Evolutionary conservation across 1,140 invertebrate species (phyloP).

Genomic region (Camponotus pennsylvanicus): DNA sequence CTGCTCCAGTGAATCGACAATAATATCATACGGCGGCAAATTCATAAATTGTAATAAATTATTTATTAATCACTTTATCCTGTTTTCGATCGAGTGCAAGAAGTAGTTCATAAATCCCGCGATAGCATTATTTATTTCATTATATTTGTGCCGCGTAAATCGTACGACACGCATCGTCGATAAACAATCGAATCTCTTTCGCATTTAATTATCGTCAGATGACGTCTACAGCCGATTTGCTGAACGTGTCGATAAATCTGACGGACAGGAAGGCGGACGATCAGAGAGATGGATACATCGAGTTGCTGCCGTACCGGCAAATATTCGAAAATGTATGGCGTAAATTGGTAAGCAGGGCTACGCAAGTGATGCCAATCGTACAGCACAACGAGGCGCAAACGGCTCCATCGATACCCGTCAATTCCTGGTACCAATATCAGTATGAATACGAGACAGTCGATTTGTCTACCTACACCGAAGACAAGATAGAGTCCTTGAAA

Average conservation of each 20-base stretch:
- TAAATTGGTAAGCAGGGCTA: conserved; percentile 69
- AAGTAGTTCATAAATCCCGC: conserved; percentile 40
- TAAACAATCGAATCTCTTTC: conserved; percentile 12
- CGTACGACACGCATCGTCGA: neutral
- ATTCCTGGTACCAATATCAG: conserved; percentile 89
- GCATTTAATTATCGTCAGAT: conserved; percentile 67
- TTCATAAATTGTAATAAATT: conserved; percentile 41
- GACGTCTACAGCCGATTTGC: conserved; percentile 69
- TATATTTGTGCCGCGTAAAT: conserved; percentile 1
- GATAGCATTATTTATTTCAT: conserved; percentile 46
- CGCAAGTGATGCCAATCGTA: conserved; percentile 84
- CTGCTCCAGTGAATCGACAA: conserved; percentile 4
- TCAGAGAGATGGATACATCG: conserved; percentile 89
- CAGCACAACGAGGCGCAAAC: conserved; percentile 88
- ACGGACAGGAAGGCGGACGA: conserved; percentile 85
- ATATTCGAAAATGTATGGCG: conserved; percentile 87
- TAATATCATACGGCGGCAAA: neutral
- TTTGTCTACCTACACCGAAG: conserved; percentile 84
- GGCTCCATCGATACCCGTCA: conserved; percentile 88
- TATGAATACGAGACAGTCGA: conserved; percentile 79
- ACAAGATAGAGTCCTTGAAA: conserved; percentile 82
- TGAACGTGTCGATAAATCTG: conserved; percentile 66
- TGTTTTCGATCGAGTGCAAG: conserved; percentile 1
- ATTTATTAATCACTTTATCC: conserved; percentile 46
- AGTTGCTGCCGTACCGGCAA: conserved; percentile 87